Base-by-base conservation (phyloP, 2,797 vertebrate genomes). In the Carapus acus region DNA sequence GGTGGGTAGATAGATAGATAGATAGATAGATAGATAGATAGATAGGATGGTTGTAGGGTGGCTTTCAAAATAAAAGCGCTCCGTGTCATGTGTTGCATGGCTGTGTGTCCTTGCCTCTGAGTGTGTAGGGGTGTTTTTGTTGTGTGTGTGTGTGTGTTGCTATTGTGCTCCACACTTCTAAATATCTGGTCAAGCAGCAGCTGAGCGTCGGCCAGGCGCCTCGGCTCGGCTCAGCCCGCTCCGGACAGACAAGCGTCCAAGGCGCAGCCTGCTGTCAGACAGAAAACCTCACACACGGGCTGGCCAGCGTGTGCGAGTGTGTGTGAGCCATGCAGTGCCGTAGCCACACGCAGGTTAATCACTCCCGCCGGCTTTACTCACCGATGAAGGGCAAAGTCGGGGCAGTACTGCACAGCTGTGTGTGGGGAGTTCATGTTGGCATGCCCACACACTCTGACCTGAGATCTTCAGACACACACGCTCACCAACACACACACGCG, bases 311-410 rank as follows among this genome's bases (percentile, higher is more conserved):
- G n/a, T n/a, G n/a, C n/a, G n/a, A n/a, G n/a, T n/a, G n/a, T n/a
- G n/a, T n/a, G n/a, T n/a, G n/a, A n/a, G n/a, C n/a, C n/a, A n/a
- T n/a, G n/a, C n/a, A n/a, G n/a, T n/a, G n/a, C n/a, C n/a, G n/a
- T n/a, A n/a, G n/a, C n/a, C n/a, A n/a, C n/a, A n/a, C n/a, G n/a
- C n/a, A n/a, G n/a, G n/a, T n/a, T n/a, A n/a, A n/a, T n/a, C n/a
- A n/a, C n/a, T n/a, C n/a, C n/a, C n/a, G n/a, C n/a, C n/a, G n/a
- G n/a, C n/a, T n/a, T 70, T 80, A 93, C 94, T 97, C 88, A 98
- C 96, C 94, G 88, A 81, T 90, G 92, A 86, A 96, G 91, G 83
- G 93, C 88, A 76, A 92, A 89, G 73, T 97, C 95, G 23, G 94
- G 90, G 77, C 90, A 93, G 85, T 88, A 93, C 82, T 91, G 90